These are phyloP conservation scores for Lasioglossum marginatum DNA, from an alignment of 2,888 invertebrate genomes.

Conservation along the genomic window DNA sequence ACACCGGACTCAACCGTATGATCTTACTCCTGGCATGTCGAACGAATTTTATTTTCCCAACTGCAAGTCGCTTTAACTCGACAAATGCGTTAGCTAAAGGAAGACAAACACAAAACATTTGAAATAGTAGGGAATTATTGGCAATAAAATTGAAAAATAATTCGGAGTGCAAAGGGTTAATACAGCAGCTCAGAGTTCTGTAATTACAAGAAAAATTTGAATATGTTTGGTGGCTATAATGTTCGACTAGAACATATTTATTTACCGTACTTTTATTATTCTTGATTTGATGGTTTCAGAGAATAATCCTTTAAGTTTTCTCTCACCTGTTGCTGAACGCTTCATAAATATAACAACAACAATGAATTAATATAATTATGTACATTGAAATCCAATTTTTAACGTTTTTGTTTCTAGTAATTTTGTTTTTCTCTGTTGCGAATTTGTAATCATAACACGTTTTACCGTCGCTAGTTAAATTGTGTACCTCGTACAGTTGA, in stretches of 20 bases:
- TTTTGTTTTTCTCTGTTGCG: background rate
- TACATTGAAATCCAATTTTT: background rate
- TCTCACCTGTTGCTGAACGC: no score
- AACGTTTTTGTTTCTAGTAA: background rate
- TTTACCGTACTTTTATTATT: no score
- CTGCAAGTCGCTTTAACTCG: conserved; percentile 24
- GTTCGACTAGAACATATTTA: no score
- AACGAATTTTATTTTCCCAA: background rate
- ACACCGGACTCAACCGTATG: background rate
- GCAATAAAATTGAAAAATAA: no score
- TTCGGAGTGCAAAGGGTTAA: no score
- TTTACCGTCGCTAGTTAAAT: background rate
- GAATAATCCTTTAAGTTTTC: no score
- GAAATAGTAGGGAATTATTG: no score
- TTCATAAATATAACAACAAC: background rate
- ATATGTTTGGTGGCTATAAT: no score
- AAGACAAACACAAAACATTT: no score
- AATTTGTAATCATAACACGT: background rate
- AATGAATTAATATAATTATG: background rate
- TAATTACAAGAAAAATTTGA: no score
- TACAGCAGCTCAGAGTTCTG: no score
- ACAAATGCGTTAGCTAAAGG: conserved; percentile 3
- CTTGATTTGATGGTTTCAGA: no score
- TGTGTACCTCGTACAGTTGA: background rate
- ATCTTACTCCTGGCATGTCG: conserved; percentile 10